A percentile compares a stretch with the other conserved stretches of the same genome.
Evolutionary conservation across 2,113 vertebrate species (phyloP).

Genomic region (Pyxicephalus adspersus): DNA sequence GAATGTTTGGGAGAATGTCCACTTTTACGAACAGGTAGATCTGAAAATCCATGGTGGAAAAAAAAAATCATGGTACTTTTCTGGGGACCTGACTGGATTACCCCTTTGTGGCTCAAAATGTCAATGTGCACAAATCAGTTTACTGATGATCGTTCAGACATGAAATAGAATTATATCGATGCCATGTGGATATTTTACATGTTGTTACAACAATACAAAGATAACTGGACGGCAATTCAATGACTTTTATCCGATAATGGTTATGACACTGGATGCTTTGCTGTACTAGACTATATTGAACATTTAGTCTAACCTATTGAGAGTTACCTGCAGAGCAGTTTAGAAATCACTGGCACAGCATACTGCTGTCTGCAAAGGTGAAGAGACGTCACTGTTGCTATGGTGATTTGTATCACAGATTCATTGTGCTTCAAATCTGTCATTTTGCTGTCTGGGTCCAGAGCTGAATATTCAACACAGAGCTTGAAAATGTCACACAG

Average conservation of each 20-base stretch:
- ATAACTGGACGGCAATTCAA: no score
- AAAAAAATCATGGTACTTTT: no score
- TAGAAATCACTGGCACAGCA: slow-evolving; percentile 1
- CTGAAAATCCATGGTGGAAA: no score
- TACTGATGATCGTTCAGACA: no score
- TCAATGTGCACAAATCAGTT: no score
- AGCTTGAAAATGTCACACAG: background rate
- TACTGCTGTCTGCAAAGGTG: slow-evolving; percentile 17
- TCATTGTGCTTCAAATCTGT: slow-evolving; percentile 26
- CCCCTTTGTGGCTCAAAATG: no score
- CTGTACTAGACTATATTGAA: background rate
- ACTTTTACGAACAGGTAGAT: no score
- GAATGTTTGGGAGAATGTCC: no score
- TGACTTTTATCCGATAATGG: background rate
- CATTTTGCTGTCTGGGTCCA: background rate
- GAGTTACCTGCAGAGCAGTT: slow-evolving; percentile 8
- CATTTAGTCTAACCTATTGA: background rate
- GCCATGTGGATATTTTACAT: no score
- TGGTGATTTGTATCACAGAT: slow-evolving; percentile 36
- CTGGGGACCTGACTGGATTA: no score
- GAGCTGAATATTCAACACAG: background rate
- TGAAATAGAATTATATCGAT: no score
- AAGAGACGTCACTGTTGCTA: slow-evolving; percentile 18
- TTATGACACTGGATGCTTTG: background rate
- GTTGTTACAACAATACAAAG: no score